Conservation (phyloP, 2,113 vertebrate species). For the Bos javanicus region DNA sequence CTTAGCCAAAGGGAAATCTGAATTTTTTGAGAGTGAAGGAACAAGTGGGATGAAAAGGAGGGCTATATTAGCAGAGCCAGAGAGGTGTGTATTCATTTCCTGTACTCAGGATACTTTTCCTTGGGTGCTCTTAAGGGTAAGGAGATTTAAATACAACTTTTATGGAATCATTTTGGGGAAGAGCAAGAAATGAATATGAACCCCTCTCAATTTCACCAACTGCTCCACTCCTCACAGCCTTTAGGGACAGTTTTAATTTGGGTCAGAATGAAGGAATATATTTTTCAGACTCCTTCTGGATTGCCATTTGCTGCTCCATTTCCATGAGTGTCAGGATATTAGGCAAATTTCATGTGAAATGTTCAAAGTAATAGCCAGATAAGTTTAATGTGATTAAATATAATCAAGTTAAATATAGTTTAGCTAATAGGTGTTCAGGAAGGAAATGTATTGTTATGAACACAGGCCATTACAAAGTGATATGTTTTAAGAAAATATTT, state of each 20-base stretch:
- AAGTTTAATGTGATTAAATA: slow-evolving; percentile 9
- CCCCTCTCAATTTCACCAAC: neutral
- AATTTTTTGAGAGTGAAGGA: neutral
- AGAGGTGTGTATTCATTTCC: neutral
- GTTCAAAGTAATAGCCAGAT: neutral
- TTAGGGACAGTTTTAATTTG: neutral
- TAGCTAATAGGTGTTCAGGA: slow-evolving; percentile 6
- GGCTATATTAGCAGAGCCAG: neutral
- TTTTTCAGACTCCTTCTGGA: neutral
- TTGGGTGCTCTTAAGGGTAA: neutral
- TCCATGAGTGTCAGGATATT: neutral
- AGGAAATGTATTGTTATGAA: slow-evolving; percentile 16
- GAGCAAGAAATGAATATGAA: neutral
- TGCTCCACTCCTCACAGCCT: neutral
- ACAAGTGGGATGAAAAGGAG: neutral
- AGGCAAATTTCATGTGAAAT: neutral
- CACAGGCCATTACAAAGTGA: neutral
- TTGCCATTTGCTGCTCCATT: neutral
- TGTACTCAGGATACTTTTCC: neutral
- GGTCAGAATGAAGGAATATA: neutral
- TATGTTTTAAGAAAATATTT: slow-evolving; percentile 1
- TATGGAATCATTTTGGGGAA: neutral
- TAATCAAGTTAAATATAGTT: slow-evolving; percentile 8
- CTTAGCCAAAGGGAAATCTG: neutral
- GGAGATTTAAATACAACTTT: neutral